Base-by-base conservation (phyloP, 2,888 invertebrate genomes). In the Erebia palarica region DNA sequence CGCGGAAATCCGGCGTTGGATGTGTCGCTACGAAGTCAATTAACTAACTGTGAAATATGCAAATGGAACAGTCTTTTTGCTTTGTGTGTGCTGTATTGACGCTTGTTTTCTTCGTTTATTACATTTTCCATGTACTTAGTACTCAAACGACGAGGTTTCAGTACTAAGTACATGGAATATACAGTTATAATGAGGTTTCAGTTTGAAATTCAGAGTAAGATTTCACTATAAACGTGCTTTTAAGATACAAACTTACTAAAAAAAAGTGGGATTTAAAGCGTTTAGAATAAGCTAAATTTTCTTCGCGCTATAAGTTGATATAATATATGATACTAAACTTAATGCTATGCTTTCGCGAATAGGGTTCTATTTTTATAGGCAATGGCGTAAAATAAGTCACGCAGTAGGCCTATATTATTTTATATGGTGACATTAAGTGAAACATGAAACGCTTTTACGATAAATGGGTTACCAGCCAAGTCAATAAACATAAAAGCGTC, bases 41-140 rank as follows among this genome's bases (percentile, higher is more conserved):
- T 84, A 87, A 83, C 81, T 80, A 80, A 81, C 82, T 85, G 87
- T 86, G 85, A 87, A 88, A 88, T 86, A 86, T 87, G 86, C 83
- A 87, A 86, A 84, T 81, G 78, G 78, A 81, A 76, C 77, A 74
- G 68, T 75, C 67, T 72, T 74, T 75, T 78, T 77, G 76, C 75
- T 76, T 71, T 75, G 72, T 75, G 21, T 47, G 49, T 49, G 49
- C 49, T 63, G 72, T 73, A 73, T 75, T 72, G 73, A 72, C 75
- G 73, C 71, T 73, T 75, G 72, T 72, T 73, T 73, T 73, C 74
- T 73, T 72, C 69, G 67, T 76, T 73, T 75, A 73, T 78, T 68
- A 69, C 67, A 59, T 63, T 21, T 73, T 72, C 61, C 59, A 72
- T 69, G 60, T 49, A 65, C 51, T 72, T 69, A 65, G 53, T 18